phyloP scores from a whole-genome alignment of 2,797 vertebrate genomes.

The Brotula barbata region DNA sequence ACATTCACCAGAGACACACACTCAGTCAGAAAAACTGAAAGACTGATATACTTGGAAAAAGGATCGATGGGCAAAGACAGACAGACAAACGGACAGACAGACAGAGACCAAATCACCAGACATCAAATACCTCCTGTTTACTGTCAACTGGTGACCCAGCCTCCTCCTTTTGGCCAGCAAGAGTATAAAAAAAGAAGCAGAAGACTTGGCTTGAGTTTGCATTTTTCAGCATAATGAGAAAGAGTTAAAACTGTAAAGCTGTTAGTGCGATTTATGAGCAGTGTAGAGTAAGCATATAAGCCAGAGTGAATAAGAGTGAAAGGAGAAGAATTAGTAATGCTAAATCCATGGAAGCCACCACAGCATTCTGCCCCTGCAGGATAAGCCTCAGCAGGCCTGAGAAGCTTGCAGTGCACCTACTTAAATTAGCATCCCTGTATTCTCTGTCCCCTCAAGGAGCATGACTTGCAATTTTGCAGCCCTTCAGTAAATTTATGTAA shows the following conservation, averaged over 20 bases:
- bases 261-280: slow-evolving; percentile 52
- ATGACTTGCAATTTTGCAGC: not conserved
- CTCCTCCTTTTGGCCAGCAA: slow-evolving; percentile 79
- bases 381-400: slow-evolving; percentile 29
- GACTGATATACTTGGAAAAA: too few relatives aligned
- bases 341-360: slow-evolving; percentile 49
- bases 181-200: slow-evolving; percentile 54
- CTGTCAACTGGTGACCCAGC: slow-evolving; percentile 71
- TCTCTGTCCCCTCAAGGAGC: not conserved
- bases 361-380: slow-evolving; percentile 26
- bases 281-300: slow-evolving; percentile 52
- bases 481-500: too few relatives aligned
- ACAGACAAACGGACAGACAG: slow-evolving; percentile 12
- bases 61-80: not conserved
- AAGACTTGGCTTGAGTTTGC: slow-evolving; percentile 23
- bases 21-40: too few relatives aligned
- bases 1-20: not conserved
- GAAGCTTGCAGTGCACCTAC: slow-evolving; percentile 24
- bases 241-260: slow-evolving; percentile 53
- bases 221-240: slow-evolving; percentile 41
- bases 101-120: slow-evolving; percentile 61
- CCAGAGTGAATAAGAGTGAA: slow-evolving; percentile 44
- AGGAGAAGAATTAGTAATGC: slow-evolving; percentile 56
- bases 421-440: slow-evolving; percentile 23
- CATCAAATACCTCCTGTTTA: slow-evolving; percentile 81